A percentile compares a stretch with the other conserved stretches of the same genome.
Conservation (phyloP, 2,888 invertebrate species). For the Dolichopus griseipennis region DNA sequence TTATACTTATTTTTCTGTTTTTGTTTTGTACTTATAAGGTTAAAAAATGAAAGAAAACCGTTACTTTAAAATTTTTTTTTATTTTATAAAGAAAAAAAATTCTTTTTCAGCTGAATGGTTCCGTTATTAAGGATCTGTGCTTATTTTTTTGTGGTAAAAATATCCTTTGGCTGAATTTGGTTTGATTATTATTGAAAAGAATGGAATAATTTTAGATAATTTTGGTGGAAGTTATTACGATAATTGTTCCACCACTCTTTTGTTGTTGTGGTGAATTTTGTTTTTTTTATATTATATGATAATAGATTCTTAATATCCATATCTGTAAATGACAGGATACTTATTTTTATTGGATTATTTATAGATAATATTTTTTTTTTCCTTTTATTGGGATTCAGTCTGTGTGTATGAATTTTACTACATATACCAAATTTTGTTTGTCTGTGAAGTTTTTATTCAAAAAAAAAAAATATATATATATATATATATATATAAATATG, state of each 20-base stretch:
- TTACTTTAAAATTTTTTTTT: too few species aligned
- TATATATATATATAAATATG: too few species aligned
- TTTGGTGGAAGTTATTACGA: not conserved
- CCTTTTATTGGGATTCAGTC: too few species aligned
- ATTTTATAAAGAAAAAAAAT: not conserved
- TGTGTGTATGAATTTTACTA: too few species aligned
- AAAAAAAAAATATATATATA: too few species aligned
- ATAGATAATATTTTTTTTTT: not conserved
- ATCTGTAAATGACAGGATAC: constrained; percentile 4
- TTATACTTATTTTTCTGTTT: too few species aligned
- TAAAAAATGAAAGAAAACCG: too few species aligned
- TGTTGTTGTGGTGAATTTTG: not conserved
- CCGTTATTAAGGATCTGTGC: not conserved
- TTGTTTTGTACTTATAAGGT: too few species aligned
- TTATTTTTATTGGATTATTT: constrained; percentile 5
- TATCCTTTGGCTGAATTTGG: not conserved
- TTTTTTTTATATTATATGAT: not conserved
- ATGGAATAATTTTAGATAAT: not conserved
- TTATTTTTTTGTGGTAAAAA: not conserved
- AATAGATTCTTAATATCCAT: constrained; percentile 4
- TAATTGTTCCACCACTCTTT: not conserved
- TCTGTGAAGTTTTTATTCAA: too few species aligned
- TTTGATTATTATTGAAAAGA: not conserved
- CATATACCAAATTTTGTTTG: too few species aligned
- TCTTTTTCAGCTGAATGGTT: not conserved